Conservation (phyloP, 2,888 invertebrate species). For the Bombylius major region DNA sequence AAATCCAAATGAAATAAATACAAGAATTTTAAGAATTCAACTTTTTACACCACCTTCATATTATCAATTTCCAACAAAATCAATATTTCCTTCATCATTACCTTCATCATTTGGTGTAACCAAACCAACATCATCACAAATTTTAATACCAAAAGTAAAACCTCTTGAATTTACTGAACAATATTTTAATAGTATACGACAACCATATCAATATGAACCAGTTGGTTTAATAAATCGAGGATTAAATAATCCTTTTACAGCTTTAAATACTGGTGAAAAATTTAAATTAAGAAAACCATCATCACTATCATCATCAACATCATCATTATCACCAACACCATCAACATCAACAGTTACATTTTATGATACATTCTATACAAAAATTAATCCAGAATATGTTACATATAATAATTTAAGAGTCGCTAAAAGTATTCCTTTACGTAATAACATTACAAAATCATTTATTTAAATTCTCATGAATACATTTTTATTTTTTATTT, state of each 20-base stretch:
- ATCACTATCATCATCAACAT: background rate
- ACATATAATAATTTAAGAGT: conserved; percentile 10
- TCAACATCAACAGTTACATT: background rate
- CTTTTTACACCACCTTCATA: background rate
- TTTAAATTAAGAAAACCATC: conserved; percentile 16
- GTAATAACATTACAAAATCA: background rate
- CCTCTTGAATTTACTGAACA: conserved; percentile 1
- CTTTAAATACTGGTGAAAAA: conserved; percentile 31
- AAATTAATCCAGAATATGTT: conserved; percentile 1
- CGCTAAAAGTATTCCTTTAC: conserved; percentile 6
- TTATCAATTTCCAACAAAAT: background rate
- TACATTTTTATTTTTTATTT: too few relatives aligned
- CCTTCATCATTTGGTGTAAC: background rate
- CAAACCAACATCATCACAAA: background rate
- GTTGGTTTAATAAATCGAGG: conserved; percentile 25
- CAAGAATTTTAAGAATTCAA: conserved; percentile 53
- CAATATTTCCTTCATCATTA: background rate
- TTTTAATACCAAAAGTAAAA: background rate
- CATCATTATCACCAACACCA: background rate
- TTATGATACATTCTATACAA: background rate
- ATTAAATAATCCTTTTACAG: conserved; percentile 29
- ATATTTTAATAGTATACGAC: conserved; percentile 23
- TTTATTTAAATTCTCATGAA: too few relatives aligned
- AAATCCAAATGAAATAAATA: conserved; percentile 54
- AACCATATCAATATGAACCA: conserved; percentile 25